A percentile compares a stretch with the other conserved stretches of the same genome.
These are phyloP conservation scores for Triplophysa rosa DNA, from an alignment of 2,113 vertebrate genomes.

Conservation along the genomic window DNA sequence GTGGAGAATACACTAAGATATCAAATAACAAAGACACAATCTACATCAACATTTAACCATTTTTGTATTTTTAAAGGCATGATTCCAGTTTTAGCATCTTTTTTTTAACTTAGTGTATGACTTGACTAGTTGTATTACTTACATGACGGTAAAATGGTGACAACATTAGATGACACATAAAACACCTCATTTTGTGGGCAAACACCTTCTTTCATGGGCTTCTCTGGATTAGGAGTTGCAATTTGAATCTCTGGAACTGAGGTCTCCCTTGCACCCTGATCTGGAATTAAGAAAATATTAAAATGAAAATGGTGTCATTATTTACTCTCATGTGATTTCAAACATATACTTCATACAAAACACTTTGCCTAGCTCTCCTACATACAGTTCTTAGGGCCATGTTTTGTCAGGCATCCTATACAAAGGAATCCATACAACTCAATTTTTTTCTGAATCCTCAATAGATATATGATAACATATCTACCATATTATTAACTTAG, in stretches of 20 bases:
- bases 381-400: neutral
- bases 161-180: conserved; percentile 2
- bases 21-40: neutral
- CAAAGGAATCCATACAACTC: neutral
- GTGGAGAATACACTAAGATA: conserved; percentile 10
- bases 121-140: neutral
- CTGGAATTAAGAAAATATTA: neutral
- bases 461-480: too few species aligned
- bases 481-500: neutral
- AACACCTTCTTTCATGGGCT: neutral
- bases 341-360: too few species aligned
- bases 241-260: neutral
- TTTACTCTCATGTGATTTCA: too few species aligned
- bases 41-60: neutral
- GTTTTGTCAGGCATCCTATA: neutral
- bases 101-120: too few species aligned
- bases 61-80: neutral
- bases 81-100: neutral
- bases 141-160: conserved; percentile 4
- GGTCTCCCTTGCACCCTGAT: neutral
- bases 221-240: neutral
- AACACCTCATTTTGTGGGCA: conserved; percentile 11
- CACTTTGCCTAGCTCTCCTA: neutral
- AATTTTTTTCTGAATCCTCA: too few species aligned
- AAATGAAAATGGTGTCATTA: neutral